A percentile compares a stretch with the other conserved stretches of the same genome.
phyloP scores from a whole-genome alignment of 2,888 invertebrate genomes.

The Agelastica alni region DNA sequence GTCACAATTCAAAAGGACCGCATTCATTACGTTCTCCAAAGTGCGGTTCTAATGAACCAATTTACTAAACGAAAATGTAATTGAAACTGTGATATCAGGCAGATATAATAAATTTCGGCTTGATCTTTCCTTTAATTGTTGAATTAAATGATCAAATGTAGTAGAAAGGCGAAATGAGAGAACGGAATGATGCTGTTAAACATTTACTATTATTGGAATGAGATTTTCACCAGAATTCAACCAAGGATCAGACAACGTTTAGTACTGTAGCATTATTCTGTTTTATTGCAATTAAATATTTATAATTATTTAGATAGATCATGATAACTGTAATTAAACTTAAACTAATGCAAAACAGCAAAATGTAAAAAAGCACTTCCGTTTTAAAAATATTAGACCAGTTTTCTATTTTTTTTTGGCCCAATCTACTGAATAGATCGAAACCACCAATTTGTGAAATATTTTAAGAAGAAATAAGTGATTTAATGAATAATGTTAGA shows the following conservation, averaged over 20 bases:
- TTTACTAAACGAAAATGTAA: constrained; percentile 36
- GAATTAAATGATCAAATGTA: constrained; percentile 43
- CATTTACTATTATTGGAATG: constrained; percentile 43
- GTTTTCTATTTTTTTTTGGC: no score
- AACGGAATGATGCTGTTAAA: constrained; percentile 41
- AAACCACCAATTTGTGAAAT: no score
- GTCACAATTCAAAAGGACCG: constrained; percentile 31
- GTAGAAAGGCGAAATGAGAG: constrained; percentile 39
- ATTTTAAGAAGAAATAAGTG: no score
- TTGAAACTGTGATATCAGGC: constrained; percentile 34
- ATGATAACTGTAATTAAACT: not conserved
- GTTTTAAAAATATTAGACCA: no score
- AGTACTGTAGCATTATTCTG: not conserved
- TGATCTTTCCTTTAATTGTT: constrained; percentile 43
- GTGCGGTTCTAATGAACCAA: constrained; percentile 35
- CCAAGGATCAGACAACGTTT: constrained; percentile 11
- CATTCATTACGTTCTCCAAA: constrained; percentile 33
- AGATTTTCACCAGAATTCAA: constrained; percentile 27
- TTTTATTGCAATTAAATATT: no score
- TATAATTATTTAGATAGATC: no score
- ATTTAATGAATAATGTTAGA: no score
- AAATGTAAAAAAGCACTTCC: no score
- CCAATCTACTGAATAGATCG: no score
- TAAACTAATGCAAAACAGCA: not conserved
- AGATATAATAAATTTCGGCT: constrained; percentile 35